phyloP scores from a whole-genome alignment of 2,797 vertebrate genomes.

The Sternarchorhynchus goeldii region DNA sequence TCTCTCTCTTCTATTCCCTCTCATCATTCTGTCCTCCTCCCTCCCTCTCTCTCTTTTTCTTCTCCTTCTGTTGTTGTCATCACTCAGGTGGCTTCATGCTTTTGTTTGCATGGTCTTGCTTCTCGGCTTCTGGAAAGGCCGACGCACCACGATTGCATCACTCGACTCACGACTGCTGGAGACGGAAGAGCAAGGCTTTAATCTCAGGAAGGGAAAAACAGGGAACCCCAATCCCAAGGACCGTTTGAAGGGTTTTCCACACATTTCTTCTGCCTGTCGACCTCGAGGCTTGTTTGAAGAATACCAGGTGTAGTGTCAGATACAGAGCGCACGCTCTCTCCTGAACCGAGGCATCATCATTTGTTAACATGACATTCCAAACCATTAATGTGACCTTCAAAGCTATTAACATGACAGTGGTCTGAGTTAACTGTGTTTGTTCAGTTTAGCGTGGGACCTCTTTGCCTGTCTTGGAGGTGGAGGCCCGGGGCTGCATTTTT shows the following conservation, averaged over 20 bases:
- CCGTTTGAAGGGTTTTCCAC: too few species aligned
- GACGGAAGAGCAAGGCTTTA: neutral
- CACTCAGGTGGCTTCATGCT: neutral
- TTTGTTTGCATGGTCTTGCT: neutral
- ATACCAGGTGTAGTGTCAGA: conserved; percentile 7
- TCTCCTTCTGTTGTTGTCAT: too few species aligned
- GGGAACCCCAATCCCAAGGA: too few species aligned
- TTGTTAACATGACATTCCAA: neutral
- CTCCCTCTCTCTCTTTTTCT: neutral
- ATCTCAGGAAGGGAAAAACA: conserved; percentile 9
- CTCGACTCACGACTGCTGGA: neutral
- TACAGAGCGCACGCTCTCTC: neutral
- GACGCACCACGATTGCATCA: neutral
- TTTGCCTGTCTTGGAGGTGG: neutral
- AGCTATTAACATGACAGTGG: conserved; percentile 22
- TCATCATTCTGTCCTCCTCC: neutral
- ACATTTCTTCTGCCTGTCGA: neutral
- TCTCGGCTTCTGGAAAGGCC: neutral
- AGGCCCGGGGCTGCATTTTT: neutral
- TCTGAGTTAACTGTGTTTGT: neutral
- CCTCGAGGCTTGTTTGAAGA: neutral
- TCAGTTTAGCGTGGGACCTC: neutral
- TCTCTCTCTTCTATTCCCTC: too few species aligned
- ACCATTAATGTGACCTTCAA: conserved; percentile 14
- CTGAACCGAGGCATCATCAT: neutral